Percentiles rank a stretch among this genome's conserved stretches.
Evolutionary conservation across 2,888 invertebrate genomes (phyloP).

Genomic region (Pherbina coryleti): DNA sequence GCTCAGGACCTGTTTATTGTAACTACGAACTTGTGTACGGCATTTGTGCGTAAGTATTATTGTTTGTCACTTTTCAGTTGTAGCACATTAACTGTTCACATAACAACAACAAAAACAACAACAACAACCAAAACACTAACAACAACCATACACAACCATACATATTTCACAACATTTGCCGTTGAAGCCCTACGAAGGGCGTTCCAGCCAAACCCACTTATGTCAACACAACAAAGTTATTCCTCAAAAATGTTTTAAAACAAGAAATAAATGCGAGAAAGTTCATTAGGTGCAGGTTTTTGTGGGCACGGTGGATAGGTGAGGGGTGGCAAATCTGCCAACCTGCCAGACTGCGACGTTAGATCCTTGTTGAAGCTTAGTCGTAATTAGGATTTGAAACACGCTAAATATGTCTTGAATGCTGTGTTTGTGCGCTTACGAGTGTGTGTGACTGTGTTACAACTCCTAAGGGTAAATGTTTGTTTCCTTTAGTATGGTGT

Average conservation of each 20-base stretch:
- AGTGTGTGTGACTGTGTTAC: too few species aligned
- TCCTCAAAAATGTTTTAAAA: conserved; percentile 16
- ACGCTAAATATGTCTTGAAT: too few species aligned
- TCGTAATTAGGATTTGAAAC: too few species aligned
- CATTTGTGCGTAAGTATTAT: conserved; percentile 1
- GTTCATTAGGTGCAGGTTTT: not conserved
- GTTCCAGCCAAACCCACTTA: too few species aligned
- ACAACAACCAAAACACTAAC: not conserved
- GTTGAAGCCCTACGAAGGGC: too few species aligned
- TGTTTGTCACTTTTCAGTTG: conserved; percentile 6
- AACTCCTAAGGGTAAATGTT: too few species aligned
- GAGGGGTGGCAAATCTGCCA: not conserved
- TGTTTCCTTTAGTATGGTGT: too few species aligned
- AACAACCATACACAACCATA: not conserved
- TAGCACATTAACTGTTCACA: not conserved
- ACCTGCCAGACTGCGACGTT: not conserved
- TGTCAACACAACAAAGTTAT: conserved; percentile 2
- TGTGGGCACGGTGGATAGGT: not conserved
- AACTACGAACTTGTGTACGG: not conserved
- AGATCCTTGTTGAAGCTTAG: too few species aligned
- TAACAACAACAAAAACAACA: not conserved
- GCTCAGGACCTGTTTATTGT: not conserved
- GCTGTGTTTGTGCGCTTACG: too few species aligned
- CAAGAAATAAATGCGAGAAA: not conserved
- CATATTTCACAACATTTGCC: too few species aligned